phyloP scores from a whole-genome alignment of 2,797 vertebrate genomes.

The Paguma larvata region DNA sequence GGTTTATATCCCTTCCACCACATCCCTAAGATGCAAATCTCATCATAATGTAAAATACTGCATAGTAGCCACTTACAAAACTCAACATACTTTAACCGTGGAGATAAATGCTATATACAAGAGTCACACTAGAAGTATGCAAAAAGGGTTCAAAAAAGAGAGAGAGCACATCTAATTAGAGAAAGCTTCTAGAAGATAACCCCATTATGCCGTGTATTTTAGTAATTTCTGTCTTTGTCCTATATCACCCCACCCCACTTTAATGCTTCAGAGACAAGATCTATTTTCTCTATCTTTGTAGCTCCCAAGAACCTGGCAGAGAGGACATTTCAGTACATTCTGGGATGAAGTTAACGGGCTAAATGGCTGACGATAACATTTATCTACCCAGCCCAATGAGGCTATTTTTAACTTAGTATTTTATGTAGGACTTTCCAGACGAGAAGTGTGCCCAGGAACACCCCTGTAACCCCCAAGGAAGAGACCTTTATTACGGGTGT shows the following conservation, averaged over 20 bases:
- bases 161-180: neutral
- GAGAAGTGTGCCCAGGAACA: neutral
- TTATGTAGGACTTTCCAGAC: neutral
- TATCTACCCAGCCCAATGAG: neutral
- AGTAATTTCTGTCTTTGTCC: neutral
- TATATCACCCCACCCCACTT: neutral
- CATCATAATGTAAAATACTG: neutral
- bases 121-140: neutral
- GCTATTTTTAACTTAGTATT: neutral
- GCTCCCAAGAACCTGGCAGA: neutral
- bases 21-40: neutral
- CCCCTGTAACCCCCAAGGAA: neutral
- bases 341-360: neutral
- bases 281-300: neutral
- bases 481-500: neutral
- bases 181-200: neutral
- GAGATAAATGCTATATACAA: neutral
- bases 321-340: neutral
- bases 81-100: neutral
- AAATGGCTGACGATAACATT: neutral
- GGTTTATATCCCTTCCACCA: neutral
- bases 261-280: neutral
- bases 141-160: neutral
- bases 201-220: neutral
- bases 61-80: neutral